Percentiles rank a stretch among this genome's conserved stretches.
phyloP scores from a whole-genome alignment of 2,888 invertebrate species.

The Shargacucullia verbasci region DNA sequence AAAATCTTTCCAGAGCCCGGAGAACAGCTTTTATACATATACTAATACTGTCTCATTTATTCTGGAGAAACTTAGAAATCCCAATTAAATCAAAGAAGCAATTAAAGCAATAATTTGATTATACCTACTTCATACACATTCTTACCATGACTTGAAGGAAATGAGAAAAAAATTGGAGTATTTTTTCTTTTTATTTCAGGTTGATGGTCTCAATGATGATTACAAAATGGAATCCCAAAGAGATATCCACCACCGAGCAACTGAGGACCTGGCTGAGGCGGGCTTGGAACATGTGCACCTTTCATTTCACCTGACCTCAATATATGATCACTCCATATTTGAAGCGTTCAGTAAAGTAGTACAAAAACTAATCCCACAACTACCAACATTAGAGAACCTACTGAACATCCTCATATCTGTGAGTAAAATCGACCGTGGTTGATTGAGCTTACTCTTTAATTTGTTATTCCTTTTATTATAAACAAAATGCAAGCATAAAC shows the following conservation, averaged over 20 bases:
- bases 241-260: constrained; percentile 99
- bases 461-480: neutral
- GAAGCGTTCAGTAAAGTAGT: constrained; percentile 99
- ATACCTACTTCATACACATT: too few relatives aligned
- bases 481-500: too few relatives aligned
- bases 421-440: constrained; percentile 75
- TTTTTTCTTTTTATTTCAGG: constrained; percentile 76
- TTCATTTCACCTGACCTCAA: constrained; percentile 99
- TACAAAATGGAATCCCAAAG: constrained; percentile 99
- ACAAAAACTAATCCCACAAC: constrained; percentile 99
- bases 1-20: too few relatives aligned
- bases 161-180: too few relatives aligned
- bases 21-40: too few relatives aligned
- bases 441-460: neutral
- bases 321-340: constrained; percentile 99
- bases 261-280: constrained; percentile 97
- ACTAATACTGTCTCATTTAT: too few relatives aligned
- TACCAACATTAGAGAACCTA: constrained; percentile 98
- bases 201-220: constrained; percentile 99
- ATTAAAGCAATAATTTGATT: too few relatives aligned
- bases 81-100: too few relatives aligned
- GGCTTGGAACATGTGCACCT: constrained; percentile 96
- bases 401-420: constrained; percentile 99
- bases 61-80: too few relatives aligned
- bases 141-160: too few relatives aligned